Evolutionary conservation across 1,140 invertebrate genomes (phyloP).

Genomic region (Papilio xuthus): DNA sequence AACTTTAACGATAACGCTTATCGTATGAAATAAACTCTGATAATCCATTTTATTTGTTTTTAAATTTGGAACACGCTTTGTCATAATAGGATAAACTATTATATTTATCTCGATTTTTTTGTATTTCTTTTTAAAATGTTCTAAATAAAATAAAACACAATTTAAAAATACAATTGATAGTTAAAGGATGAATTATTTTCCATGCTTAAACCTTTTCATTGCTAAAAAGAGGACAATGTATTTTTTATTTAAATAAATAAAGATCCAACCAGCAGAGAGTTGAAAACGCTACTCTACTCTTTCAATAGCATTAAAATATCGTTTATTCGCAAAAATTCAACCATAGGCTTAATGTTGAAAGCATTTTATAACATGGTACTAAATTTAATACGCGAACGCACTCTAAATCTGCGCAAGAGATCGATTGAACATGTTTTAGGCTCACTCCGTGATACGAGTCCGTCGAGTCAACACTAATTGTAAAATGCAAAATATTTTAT

Average conservation of each 20-base stretch:
- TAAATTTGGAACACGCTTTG: slow-evolving; percentile 9
- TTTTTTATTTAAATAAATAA: no score
- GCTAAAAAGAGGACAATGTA: no score
- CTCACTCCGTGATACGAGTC: neutral
- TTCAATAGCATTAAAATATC: neutral
- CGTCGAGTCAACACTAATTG: slow-evolving; percentile 10
- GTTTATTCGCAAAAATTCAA: neutral
- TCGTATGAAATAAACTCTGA: neutral
- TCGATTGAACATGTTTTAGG: neutral
- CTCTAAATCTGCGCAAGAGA: slow-evolving; percentile 27
- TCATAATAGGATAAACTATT: neutral
- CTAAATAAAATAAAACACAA: neutral
- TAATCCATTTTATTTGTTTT: slow-evolving; percentile 18
- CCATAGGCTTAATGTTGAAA: slow-evolving; percentile 13
- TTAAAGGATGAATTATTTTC: no score
- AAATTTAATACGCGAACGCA: slow-evolving; percentile 22
- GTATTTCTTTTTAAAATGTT: neutral
- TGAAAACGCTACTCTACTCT: neutral
- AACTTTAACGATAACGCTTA: slow-evolving; percentile 3
- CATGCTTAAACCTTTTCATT: no score
- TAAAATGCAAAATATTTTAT: neutral
- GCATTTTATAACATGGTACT: slow-evolving; percentile 19
- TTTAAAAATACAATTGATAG: no score
- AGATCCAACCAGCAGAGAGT: neutral
- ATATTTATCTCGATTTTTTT: neutral